Evolutionary conservation across 2,888 invertebrate genomes (phyloP).

Genomic region (Diplazon laetatorius): DNA sequence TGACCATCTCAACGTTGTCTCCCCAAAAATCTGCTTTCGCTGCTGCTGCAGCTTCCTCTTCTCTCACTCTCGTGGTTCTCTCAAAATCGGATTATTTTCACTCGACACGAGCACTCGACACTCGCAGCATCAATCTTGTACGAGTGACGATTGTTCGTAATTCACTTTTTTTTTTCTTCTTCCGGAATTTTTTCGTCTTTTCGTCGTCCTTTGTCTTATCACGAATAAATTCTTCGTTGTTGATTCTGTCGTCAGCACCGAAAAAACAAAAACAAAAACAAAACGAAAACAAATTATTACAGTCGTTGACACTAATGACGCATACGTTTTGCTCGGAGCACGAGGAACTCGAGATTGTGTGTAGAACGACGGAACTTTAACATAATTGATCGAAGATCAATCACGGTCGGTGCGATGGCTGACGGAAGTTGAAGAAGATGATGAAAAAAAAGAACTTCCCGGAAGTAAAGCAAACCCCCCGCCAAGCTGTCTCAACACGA

Average conservation of each 20-base stretch:
- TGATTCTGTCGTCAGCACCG: slow-evolving; percentile 3
- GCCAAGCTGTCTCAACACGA: slow-evolving; percentile 8
- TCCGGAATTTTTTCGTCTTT: background rate
- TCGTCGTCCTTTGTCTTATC: background rate
- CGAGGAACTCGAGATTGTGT: background rate
- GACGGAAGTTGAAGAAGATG: slow-evolving; percentile 15
- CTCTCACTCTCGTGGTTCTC: too few species aligned
- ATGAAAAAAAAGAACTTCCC: slow-evolving; percentile 4
- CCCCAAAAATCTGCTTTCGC: background rate
- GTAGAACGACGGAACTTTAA: slow-evolving; percentile 18
- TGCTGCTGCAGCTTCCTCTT: background rate
- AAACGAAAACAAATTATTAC: background rate
- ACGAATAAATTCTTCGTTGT: background rate
- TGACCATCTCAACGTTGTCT: slow-evolving; percentile 51
- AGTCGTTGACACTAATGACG: background rate
- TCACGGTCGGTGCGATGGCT: slow-evolving; percentile 36
- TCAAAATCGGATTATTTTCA: too few species aligned
- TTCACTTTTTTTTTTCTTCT: slow-evolving; percentile 1
- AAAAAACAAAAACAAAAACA: too few species aligned
- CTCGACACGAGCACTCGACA: slow-evolving; percentile 24
- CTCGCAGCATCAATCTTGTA: slow-evolving; percentile 9
- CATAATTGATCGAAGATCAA: slow-evolving; percentile 52
- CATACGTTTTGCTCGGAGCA: background rate
- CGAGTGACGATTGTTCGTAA: background rate
- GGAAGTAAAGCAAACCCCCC: background rate